These are phyloP conservation scores for Saccopteryx leptura DNA, from an alignment of 2,113 vertebrate genomes.

Conservation along the genomic window DNA sequence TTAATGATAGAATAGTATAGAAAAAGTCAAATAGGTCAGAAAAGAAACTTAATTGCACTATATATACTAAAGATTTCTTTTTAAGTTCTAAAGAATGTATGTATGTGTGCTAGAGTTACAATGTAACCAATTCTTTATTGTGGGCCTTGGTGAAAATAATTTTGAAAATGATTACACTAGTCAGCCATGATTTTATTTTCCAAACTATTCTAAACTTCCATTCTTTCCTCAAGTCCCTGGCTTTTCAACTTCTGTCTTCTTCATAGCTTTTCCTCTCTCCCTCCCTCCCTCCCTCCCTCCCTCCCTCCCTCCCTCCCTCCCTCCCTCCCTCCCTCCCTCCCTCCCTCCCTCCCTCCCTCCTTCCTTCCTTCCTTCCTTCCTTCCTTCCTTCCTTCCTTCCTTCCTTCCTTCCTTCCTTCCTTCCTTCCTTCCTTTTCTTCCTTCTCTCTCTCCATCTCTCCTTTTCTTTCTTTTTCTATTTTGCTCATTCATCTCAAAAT, in stretches of 20 bases:
- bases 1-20: not conserved
- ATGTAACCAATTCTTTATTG: not conserved
- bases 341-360: not conserved
- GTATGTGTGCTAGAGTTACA: not conserved
- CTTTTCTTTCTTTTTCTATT: not conserved
- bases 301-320: too few relatives aligned
- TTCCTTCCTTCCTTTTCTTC: too few relatives aligned
- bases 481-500: not conserved
- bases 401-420: too few relatives aligned
- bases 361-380: not conserved
- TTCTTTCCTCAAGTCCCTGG: not conserved
- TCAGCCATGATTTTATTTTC: not conserved
- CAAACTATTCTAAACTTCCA: not conserved
- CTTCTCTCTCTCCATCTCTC: too few relatives aligned
- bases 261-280: not conserved
- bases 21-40: not conserved
- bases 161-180: not conserved
- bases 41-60: not conserved
- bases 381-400: too few relatives aligned
- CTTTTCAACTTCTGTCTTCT: not conserved
- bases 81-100: not conserved
- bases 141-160: not conserved
- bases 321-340: too few relatives aligned
- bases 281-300: too few relatives aligned
- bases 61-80: not conserved